phyloP scores from a whole-genome alignment of 2,888 invertebrate species.

The Coelogynopora nodosa region DNA sequence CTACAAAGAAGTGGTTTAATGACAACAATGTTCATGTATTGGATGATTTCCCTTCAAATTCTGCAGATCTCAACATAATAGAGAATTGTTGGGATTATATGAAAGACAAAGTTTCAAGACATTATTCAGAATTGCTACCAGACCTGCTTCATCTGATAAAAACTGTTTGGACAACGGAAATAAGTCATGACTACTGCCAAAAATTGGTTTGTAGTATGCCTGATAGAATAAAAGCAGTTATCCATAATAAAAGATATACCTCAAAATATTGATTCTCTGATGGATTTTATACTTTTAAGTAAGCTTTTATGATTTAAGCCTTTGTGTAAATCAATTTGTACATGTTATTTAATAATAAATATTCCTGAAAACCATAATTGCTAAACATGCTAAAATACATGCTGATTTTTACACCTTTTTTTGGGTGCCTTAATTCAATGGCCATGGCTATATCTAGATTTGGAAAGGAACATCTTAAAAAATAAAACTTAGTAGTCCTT shows the following conservation, averaged over 20 bases:
- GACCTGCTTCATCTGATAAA: not conserved
- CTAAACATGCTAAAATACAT: not conserved
- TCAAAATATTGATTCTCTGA: not conserved
- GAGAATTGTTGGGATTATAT: not conserved
- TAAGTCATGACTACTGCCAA: not conserved
- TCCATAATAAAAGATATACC: not conserved
- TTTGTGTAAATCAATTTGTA: too few relatives aligned
- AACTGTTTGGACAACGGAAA: not conserved
- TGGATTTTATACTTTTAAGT: too few relatives aligned
- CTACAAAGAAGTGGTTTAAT: not conserved
- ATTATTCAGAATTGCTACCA: not conserved
- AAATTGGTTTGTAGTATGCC: not conserved
- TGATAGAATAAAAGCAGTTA: not conserved
- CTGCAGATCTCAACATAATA: not conserved
- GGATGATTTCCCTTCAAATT: slow-evolving; percentile 5
- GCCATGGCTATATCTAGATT: not conserved
- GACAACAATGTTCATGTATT: not conserved
- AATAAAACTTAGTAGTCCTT: too few relatives aligned
- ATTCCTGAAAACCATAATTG: not conserved
- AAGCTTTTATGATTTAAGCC: too few relatives aligned
- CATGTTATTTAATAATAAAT: not conserved
- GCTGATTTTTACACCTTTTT: too few relatives aligned
- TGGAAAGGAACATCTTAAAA: too few relatives aligned
- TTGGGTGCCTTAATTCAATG: not conserved
- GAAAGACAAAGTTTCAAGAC: not conserved